Conservation (phyloP, 1,140 invertebrate species). For the Oryctes rhinoceros region DNA sequence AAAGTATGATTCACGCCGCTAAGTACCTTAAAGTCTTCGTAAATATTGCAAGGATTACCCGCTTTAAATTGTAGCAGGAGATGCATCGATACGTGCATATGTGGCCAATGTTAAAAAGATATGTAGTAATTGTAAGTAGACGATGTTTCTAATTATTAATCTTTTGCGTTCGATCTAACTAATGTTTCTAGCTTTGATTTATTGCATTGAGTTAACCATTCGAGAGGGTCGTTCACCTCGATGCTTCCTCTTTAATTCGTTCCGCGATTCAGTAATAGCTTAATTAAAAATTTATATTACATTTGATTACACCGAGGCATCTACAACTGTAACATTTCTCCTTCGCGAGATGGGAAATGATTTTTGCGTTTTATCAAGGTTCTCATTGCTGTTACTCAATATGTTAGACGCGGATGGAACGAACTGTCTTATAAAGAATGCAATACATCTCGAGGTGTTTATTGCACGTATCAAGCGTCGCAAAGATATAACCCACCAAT, state of each 20-base stretch:
- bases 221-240: neutral
- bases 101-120: neutral
- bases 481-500: too few relatives aligned
- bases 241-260: neutral
- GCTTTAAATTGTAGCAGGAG: neutral
- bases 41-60: neutral
- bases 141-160: neutral
- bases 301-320: neutral
- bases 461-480: too few relatives aligned
- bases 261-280: neutral
- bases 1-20: neutral
- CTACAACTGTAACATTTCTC: too few relatives aligned
- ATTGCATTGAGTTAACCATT: neutral
- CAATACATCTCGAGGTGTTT: too few relatives aligned
- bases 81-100: neutral
- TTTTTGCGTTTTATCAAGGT: too few relatives aligned
- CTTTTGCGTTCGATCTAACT: neutral
- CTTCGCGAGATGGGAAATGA: too few relatives aligned
- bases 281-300: neutral
- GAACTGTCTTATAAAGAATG: too few relatives aligned
- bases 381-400: too few relatives aligned
- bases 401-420: too few relatives aligned
- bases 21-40: too few relatives aligned
- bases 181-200: neutral
- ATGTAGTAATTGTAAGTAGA: neutral